Conservation (phyloP, 1,140 invertebrate species). For the Chelonus insularis region DNA sequence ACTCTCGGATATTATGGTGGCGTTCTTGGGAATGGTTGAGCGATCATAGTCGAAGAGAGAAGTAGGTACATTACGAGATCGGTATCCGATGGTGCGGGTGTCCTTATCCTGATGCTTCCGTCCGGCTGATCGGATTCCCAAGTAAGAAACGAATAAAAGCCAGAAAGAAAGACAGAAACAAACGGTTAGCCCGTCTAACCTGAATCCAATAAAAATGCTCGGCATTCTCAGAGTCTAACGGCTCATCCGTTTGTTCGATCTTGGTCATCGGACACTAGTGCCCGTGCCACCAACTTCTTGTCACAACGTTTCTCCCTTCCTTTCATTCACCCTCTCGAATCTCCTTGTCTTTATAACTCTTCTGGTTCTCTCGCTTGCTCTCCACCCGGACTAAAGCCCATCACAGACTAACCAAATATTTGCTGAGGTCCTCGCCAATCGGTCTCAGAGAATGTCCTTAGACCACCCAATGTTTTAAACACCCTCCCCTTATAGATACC, state of each 20-base stretch:
- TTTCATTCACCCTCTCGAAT: slow-evolving; percentile 24
- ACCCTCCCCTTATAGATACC: not conserved
- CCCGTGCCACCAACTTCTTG: slow-evolving; percentile 19
- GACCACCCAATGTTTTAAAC: slow-evolving; percentile 44
- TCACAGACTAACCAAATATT: slow-evolving; percentile 58
- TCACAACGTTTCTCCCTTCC: slow-evolving; percentile 24
- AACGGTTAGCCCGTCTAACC: slow-evolving; percentile 24
- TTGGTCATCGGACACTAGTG: slow-evolving; percentile 22
- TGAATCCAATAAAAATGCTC: slow-evolving; percentile 55
- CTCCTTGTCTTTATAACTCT: not conserved
- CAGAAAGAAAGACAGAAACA: slow-evolving; percentile 24
- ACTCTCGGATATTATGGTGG: slow-evolving; percentile 21
- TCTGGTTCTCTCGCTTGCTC: slow-evolving; percentile 5
- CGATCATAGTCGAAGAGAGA: slow-evolving; percentile 34
- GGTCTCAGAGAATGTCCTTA: slow-evolving; percentile 19
- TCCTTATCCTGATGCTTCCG: slow-evolving; percentile 37
- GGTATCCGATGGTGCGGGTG: slow-evolving; percentile 10
- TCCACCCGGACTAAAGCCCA: slow-evolving; percentile 27
- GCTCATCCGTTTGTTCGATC: slow-evolving; percentile 47
- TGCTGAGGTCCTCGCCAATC: slow-evolving; percentile 47
- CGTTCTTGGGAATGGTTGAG: slow-evolving; percentile 30
- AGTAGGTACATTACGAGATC: slow-evolving; percentile 33
- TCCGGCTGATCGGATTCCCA: slow-evolving; percentile 42
- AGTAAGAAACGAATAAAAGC: slow-evolving; percentile 30
- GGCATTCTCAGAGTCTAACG: slow-evolving; percentile 51